Evolutionary conservation across 1,140 invertebrate genomes (phyloP).

Genomic region (Drosophila lini): DNA sequence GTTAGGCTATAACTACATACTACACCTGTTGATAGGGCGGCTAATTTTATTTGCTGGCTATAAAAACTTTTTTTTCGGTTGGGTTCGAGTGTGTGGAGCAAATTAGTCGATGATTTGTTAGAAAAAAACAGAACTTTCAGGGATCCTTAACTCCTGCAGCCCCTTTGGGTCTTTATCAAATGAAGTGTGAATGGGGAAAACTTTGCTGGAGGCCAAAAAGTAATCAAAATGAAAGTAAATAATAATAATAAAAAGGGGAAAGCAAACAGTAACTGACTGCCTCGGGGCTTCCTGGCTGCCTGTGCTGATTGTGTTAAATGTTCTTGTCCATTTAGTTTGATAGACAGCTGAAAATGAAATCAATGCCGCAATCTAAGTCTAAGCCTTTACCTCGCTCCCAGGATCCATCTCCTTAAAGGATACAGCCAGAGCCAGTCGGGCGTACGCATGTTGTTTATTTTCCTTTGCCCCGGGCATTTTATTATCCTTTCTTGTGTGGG

Average conservation of each 20-base stretch:
- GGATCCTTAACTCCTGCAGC: conserved; percentile 20
- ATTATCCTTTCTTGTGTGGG: conserved; percentile 71
- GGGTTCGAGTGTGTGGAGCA: conserved; percentile 16
- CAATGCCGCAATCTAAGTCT: conserved; percentile 74
- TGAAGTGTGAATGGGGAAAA: conserved; percentile 67
- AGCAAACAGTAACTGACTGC: conserved; percentile 29
- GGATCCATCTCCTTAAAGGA: conserved; percentile 57
- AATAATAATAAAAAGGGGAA: conserved; percentile 64
- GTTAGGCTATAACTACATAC: conserved; percentile 30
- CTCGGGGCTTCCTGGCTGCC: conserved; percentile 10
- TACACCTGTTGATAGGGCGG: conserved; percentile 72
- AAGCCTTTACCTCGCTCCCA: conserved; percentile 52
- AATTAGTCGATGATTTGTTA: conserved; percentile 67
- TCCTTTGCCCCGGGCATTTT: conserved; percentile 60
- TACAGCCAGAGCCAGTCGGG: conserved; percentile 55
- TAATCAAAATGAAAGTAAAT: conserved; percentile 78
- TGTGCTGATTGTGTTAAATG: conserved; percentile 67
- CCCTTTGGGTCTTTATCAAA: conserved; percentile 41
- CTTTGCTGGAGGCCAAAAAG: conserved; percentile 55
- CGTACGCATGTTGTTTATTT: conserved; percentile 71
- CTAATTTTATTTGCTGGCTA: conserved; percentile 66
- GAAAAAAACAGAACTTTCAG: conserved; percentile 14
- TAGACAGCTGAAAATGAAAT: conserved; percentile 59
- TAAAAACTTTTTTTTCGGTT: conserved; percentile 37
- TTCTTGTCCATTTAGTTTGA: conserved; percentile 45